These are phyloP conservation scores for Ceratosolen solmsi DNA, from an alignment of 1,140 invertebrate genomes.

Conservation along the genomic window DNA sequence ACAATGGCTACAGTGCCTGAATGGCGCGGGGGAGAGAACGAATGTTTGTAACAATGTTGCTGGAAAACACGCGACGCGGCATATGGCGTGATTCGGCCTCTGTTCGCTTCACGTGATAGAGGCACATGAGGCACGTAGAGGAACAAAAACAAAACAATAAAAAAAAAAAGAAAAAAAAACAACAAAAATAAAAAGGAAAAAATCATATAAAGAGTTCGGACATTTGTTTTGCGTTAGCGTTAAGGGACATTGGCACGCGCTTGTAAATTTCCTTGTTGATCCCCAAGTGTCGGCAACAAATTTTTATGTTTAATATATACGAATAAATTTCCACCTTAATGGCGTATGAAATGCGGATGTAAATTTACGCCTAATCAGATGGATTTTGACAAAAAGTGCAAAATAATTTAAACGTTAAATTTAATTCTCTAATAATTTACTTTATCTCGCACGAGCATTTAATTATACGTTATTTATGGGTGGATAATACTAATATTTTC, in stretches of 20 bases:
- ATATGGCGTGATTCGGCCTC: constrained; percentile 28
- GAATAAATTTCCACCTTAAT: constrained; percentile 18
- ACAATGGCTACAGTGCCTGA: constrained; percentile 29
- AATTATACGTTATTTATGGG: background rate
- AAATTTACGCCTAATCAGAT: constrained; percentile 7
- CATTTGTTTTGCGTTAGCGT: constrained; percentile 24
- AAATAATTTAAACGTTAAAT: background rate
- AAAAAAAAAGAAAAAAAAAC: background rate
- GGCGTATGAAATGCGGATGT: background rate
- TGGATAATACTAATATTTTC: background rate
- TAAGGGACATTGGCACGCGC: constrained; percentile 18
- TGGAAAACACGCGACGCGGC: constrained; percentile 42
- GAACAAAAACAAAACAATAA: background rate
- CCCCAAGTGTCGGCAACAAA: background rate
- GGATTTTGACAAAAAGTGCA: background rate
- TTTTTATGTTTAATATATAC: background rate
- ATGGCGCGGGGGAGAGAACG: background rate
- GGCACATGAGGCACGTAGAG: background rate
- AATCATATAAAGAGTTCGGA: constrained; percentile 17
- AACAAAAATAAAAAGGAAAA: background rate
- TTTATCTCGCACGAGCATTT: background rate
- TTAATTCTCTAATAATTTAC: background rate
- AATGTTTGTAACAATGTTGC: constrained; percentile 33
- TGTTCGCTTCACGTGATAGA: constrained; percentile 28
- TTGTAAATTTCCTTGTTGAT: constrained; percentile 16